Conservation (phyloP, 2,888 invertebrate species). For the Thecophora atra region DNA sequence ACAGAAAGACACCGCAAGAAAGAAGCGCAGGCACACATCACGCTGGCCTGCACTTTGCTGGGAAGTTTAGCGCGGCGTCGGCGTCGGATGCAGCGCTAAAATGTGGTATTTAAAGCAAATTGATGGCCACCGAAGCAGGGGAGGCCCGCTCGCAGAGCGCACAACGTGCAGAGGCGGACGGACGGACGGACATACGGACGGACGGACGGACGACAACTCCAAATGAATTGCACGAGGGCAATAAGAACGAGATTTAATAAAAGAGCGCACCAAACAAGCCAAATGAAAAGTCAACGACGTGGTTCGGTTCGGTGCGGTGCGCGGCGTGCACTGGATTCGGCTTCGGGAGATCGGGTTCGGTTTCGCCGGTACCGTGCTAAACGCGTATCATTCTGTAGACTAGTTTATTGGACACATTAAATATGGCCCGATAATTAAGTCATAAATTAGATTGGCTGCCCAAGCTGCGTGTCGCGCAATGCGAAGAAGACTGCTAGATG, state of each 20-base stretch:
- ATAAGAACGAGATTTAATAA: conserved; percentile 29
- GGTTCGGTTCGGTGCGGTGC: background rate
- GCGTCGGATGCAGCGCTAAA: conserved; percentile 41
- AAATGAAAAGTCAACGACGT: conserved; percentile 19
- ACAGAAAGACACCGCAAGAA: conserved; percentile 47
- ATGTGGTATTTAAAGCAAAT: conserved; percentile 59
- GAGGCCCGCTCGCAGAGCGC: conserved; percentile 48
- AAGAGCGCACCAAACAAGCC: conserved; percentile 22
- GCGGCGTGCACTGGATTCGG: background rate
- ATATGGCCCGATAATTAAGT: conserved; percentile 66
- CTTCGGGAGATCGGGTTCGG: background rate
- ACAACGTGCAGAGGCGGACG: conserved; percentile 29
- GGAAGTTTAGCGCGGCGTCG: too few species aligned
- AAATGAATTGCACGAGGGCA: conserved; percentile 27
- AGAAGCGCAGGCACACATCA: conserved; percentile 28
- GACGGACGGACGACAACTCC: conserved; percentile 24
- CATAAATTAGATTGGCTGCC: conserved; percentile 65
- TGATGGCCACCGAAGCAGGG: conserved; percentile 58
- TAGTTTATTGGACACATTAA: conserved; percentile 69
- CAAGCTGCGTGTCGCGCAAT: conserved; percentile 35
- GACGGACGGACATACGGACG: conserved; percentile 27
- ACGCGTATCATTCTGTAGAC: conserved; percentile 65
- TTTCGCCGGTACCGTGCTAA: background rate
- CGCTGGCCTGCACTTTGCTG: conserved; percentile 26
- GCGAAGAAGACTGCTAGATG: background rate